These are phyloP conservation scores for Eilema depressum DNA, from an alignment of 2,888 invertebrate species.

Conservation along the genomic window DNA sequence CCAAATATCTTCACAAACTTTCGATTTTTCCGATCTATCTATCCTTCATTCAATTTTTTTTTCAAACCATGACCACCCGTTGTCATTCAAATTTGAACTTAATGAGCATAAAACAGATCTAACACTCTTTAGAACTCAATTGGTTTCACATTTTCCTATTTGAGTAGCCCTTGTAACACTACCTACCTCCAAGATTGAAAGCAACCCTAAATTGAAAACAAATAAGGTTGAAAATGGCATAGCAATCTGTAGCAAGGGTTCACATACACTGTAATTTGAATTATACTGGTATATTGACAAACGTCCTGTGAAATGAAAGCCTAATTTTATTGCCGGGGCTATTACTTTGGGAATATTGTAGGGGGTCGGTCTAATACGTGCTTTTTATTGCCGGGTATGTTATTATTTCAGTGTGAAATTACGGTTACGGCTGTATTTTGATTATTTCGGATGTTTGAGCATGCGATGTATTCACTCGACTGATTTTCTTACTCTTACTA, in stretches of 20 bases:
- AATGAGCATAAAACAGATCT: conserved; percentile 42
- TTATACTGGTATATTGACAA: conserved; percentile 52
- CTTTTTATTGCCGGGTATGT: conserved; percentile 16
- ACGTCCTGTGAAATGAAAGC: conserved; percentile 68
- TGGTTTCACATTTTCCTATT: conserved; percentile 50
- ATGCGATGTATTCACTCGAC: neutral
- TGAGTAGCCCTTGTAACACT: conserved; percentile 37
- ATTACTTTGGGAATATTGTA: conserved; percentile 52
- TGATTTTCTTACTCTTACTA: neutral
- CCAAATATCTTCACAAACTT: no score
- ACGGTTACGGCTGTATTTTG: neutral
- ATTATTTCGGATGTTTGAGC: conserved; percentile 5
- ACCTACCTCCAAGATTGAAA: neutral
- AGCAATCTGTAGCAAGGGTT: neutral
- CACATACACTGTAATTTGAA: conserved; percentile 28
- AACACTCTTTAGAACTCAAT: conserved; percentile 50
- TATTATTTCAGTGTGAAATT: conserved; percentile 16
- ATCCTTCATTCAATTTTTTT: neutral
- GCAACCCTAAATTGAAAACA: accelerated
- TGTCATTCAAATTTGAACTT: conserved; percentile 30
- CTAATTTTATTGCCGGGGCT: conserved; percentile 69
- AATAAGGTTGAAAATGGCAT: conserved; percentile 20
- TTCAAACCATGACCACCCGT: conserved; percentile 13
- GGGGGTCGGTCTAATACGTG: conserved; percentile 20
- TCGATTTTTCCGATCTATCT: no score